Conservation (phyloP, 2,113 vertebrate genomes). For the Cyanistes caeruleus region DNA sequence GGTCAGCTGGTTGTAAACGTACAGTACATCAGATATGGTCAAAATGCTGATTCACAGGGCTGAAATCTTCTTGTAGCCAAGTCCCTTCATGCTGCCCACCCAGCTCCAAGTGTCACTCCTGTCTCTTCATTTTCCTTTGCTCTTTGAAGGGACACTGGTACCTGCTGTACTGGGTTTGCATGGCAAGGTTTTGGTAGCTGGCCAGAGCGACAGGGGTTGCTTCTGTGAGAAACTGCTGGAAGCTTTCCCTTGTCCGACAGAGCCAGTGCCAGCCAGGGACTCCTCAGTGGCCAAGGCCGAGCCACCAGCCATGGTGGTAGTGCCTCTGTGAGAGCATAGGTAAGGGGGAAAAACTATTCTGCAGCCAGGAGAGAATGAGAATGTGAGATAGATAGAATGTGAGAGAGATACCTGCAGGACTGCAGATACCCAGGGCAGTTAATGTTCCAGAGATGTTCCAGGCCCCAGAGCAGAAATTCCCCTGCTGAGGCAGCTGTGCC, state of each 20-base stretch:
- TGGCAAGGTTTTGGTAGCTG: background rate
- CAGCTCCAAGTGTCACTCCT: background rate
- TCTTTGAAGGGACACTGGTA: background rate
- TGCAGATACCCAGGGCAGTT: background rate
- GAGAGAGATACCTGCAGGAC: too few relatives aligned
- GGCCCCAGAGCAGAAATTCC: background rate
- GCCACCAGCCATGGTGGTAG: background rate
- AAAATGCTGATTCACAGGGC: background rate
- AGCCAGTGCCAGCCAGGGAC: background rate
- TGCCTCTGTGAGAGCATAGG: fast-evolving
- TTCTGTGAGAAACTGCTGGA: background rate
- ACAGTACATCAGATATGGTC: background rate
- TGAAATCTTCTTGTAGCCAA: background rate
- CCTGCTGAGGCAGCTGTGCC: background rate
- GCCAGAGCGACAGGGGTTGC: background rate
- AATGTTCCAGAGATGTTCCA: background rate
- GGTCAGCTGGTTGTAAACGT: background rate
- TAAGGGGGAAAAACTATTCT: background rate
- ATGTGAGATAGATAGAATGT: too few relatives aligned
- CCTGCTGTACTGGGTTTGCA: background rate
- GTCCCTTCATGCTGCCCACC: background rate
- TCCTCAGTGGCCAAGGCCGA: background rate
- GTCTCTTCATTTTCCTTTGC: background rate
- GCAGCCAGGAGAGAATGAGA: background rate
- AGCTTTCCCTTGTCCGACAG: fast-evolving